Conservation (phyloP, 2,888 invertebrate genomes). For the Cephus pygmeus region DNA sequence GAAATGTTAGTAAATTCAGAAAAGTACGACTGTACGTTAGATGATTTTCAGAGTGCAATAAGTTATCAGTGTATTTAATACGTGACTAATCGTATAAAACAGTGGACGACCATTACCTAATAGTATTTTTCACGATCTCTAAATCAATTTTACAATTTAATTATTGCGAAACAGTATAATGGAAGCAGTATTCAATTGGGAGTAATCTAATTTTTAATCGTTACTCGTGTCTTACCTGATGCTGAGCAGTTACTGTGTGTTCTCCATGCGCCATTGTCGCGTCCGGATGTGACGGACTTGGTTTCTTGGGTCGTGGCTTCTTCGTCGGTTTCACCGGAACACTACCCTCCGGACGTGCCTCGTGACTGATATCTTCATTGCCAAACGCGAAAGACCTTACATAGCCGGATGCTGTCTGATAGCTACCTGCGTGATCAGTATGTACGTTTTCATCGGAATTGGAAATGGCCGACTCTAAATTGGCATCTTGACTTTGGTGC, state of each 20-base stretch:
- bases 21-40: not conserved
- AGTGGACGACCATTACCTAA: not conserved
- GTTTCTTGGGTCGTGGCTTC: constrained; percentile 28
- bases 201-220: constrained; percentile 19
- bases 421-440: constrained; percentile 51
- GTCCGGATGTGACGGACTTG: constrained; percentile 48
- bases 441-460: constrained; percentile 67
- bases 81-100: not conserved
- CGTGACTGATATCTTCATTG: constrained; percentile 56
- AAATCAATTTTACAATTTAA: not conserved
- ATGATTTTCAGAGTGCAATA: not conserved
- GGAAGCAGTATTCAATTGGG: constrained; percentile 16
- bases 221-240: constrained; percentile 50
- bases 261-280: constrained; percentile 55
- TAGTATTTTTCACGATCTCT: not conserved
- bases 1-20: not conserved
- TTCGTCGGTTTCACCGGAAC: constrained; percentile 48
- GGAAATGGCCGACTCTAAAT: constrained; percentile 62
- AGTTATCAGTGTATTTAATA: not conserved
- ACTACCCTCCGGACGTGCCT: constrained; percentile 48
- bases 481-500: constrained; percentile 61
- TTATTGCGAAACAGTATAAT: not conserved
- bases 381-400: constrained; percentile 41
- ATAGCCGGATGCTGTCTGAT: constrained; percentile 1
- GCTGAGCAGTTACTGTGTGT: constrained; percentile 57